A percentile compares a stretch with the other conserved stretches of the same genome.
Conservation (phyloP, 1,140 invertebrate genomes). For the Anastatus disparis region DNA sequence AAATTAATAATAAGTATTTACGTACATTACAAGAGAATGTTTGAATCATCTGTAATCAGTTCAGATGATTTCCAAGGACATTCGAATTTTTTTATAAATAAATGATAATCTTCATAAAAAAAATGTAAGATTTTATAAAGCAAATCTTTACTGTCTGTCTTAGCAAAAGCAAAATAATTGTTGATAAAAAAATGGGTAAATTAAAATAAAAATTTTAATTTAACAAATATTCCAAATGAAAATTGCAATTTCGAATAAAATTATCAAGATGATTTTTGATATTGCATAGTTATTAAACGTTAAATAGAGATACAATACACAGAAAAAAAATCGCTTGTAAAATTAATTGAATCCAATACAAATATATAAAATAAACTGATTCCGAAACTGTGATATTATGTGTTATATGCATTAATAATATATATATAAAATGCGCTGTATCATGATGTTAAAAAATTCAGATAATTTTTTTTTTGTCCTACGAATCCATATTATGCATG, state of each 20-base stretch:
- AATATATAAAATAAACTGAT: slow-evolving; percentile 24
- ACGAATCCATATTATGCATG: slow-evolving; percentile 6
- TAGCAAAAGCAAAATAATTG: no score
- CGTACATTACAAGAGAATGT: not conserved
- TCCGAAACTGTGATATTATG: slow-evolving; percentile 32
- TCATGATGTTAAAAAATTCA: slow-evolving; percentile 4
- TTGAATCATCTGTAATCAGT: no score
- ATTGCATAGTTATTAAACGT: not conserved
- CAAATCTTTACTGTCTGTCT: no score
- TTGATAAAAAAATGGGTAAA: no score
- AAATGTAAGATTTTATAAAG: no score
- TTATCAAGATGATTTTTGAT: not conserved
- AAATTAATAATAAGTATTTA: not conserved
- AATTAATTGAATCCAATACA: no score
- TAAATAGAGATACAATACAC: not conserved
- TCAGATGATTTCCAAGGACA: no score
- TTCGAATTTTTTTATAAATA: no score
- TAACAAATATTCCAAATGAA: no score
- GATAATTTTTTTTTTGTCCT: not conserved
- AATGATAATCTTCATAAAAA: no score
- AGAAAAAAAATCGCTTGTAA: not conserved
- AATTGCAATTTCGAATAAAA: not conserved
- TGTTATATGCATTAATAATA: slow-evolving; percentile 9
- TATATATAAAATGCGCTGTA: not conserved
- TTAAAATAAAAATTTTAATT: no score